Evolutionary conservation across 2,113 vertebrate genomes (phyloP).

Genomic region (Blennius ocellaris): DNA sequence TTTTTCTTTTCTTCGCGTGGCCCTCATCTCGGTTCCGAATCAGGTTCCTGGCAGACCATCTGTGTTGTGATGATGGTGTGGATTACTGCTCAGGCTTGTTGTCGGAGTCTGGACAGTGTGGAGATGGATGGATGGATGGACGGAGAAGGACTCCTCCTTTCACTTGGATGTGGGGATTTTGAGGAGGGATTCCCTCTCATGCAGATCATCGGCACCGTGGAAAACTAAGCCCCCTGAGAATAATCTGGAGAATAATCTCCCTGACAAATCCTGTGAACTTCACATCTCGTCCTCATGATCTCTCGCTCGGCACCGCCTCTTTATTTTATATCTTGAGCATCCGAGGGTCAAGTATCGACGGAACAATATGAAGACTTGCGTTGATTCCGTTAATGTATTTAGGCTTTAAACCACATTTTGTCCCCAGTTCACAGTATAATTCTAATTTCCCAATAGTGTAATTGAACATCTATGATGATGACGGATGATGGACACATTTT

Average conservation of each 20-base stretch:
- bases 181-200: background rate
- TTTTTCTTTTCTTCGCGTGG: background rate
- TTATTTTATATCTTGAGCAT: background rate
- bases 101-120: background rate
- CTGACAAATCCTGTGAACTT: background rate
- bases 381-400: too few species aligned
- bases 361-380: too few species aligned
- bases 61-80: conserved; percentile 25
- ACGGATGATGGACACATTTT: too few species aligned
- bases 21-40: conserved; percentile 1
- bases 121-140: background rate
- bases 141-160: background rate
- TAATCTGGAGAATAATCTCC: background rate
- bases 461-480: too few species aligned
- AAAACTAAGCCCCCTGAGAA: background rate
- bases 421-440: too few species aligned
- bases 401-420: too few species aligned
- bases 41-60: conserved; percentile 9
- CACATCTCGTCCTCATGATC: conserved; percentile 4
- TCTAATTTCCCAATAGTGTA: too few species aligned
- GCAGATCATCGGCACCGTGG: background rate
- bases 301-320: background rate
- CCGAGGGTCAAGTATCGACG: too few species aligned
- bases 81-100: conserved; percentile 23
- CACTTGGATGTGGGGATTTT: background rate